Evolutionary conservation across 1,140 invertebrate species (phyloP).

Genomic region (Magallana gigas): DNA sequence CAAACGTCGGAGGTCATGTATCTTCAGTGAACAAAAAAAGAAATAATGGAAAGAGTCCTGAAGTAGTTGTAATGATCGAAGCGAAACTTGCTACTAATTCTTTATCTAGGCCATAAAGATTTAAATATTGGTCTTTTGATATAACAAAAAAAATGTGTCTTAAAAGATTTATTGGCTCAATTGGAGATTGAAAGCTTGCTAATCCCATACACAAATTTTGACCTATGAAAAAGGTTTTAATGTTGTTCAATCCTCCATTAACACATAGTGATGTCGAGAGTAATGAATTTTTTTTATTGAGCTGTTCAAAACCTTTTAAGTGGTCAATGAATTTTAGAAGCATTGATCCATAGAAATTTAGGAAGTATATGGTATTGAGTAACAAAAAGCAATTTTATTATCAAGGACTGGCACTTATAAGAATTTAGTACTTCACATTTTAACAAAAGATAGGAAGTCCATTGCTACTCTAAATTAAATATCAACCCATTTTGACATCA

Average conservation of each 20-base stretch:
- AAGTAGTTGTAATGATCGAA: background rate
- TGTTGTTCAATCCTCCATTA: background rate
- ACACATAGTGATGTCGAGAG: background rate
- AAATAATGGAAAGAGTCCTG: too few relatives aligned
- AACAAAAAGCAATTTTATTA: background rate
- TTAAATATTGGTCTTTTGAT: background rate
- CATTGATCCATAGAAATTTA: background rate
- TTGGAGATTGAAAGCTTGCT: background rate
- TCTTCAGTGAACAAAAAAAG: background rate
- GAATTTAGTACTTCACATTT: too few relatives aligned
- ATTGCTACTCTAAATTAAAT: too few relatives aligned
- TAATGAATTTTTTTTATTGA: background rate
- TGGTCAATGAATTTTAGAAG: constrained; percentile 14
- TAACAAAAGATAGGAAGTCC: too few relatives aligned
- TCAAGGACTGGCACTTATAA: too few relatives aligned
- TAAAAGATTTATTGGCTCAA: background rate
- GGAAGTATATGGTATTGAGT: background rate
- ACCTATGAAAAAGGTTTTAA: background rate
- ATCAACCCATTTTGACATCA: too few relatives aligned
- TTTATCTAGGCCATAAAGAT: background rate
- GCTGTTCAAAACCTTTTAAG: constrained; percentile 3
- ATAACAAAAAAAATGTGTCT: background rate
- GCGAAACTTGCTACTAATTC: background rate
- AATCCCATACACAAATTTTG: constrained; percentile 7
- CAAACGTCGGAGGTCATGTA: background rate